Percentiles rank a stretch among this genome's conserved stretches.
Conservation (phyloP, 2,797 vertebrate genomes). For the Macrochelys suwanniensis region DNA sequence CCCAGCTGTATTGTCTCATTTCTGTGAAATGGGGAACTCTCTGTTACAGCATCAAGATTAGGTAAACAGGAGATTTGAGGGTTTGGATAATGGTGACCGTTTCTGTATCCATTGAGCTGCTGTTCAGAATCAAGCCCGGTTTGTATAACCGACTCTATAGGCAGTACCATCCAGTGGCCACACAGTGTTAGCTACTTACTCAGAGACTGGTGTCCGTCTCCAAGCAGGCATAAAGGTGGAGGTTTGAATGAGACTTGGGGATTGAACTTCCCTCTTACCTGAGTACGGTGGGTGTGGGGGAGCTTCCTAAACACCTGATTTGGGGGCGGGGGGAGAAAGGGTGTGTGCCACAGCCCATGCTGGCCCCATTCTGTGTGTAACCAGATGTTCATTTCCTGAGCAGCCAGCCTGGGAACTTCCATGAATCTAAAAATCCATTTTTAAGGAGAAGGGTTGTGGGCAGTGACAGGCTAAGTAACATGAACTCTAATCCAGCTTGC, state of each 20-base stretch:
- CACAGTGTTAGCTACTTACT: neutral
- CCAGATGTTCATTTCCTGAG: neutral
- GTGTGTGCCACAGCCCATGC: neutral
- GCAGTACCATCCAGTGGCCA: neutral
- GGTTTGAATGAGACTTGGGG: accelerated
- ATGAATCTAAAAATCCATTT: neutral
- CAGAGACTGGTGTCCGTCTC: too few relatives aligned
- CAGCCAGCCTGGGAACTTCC: conserved; percentile 9
- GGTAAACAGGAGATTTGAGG: neutral
- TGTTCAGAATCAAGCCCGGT: neutral
- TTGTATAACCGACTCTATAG: too few relatives aligned
- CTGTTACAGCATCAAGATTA: neutral
- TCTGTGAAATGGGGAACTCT: neutral
- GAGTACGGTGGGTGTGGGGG: accelerated
- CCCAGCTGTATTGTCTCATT: neutral
- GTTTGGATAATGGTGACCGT: neutral
- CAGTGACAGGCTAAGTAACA: conserved; percentile 5
- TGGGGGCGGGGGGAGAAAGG: neutral
- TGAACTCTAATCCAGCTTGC: neutral
- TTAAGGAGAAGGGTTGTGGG: conserved; percentile 22
- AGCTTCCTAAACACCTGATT: neutral
- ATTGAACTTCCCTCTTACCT: neutral
- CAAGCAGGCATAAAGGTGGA: too few relatives aligned
- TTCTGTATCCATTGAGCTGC: neutral
- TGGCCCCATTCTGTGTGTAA: neutral